Percentiles rank a stretch among this genome's conserved stretches.
Evolutionary conservation across 2,113 vertebrate species (phyloP).

Genomic region (Indri indri): DNA sequence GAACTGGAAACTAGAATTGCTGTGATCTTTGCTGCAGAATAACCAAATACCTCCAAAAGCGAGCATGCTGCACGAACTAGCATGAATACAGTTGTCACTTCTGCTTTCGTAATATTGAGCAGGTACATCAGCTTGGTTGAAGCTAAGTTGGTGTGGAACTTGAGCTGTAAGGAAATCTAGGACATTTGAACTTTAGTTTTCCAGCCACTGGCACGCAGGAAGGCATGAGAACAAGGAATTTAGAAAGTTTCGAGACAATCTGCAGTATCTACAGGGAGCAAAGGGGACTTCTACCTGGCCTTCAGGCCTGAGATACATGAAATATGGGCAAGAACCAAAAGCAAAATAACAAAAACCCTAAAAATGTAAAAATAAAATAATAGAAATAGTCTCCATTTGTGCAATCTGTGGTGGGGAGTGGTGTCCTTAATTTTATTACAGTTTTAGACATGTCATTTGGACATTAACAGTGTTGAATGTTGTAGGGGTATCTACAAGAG

Average conservation of each 20-base stretch:
- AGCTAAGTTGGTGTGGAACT: not conserved
- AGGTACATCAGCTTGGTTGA: not conserved
- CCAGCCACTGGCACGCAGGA: not conserved
- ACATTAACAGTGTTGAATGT: not conserved
- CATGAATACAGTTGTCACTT: not conserved
- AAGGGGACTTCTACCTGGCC: not conserved
- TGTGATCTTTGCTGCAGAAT: not conserved
- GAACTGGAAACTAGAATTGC: not conserved
- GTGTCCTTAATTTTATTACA: not conserved
- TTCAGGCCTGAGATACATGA: not conserved
- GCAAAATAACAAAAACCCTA: not conserved
- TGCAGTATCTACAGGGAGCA: not conserved
- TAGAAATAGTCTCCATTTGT: not conserved
- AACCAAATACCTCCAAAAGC: not conserved
- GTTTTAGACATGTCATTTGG: not conserved
- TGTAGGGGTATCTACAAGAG: not conserved
- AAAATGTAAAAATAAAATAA: not conserved
- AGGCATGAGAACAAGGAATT: not conserved
- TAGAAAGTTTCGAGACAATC: slow-evolving; percentile 5
- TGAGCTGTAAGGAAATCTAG: slow-evolving; percentile 16
- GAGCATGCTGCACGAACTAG: not conserved
- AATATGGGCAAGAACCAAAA: not conserved
- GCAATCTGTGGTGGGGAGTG: not conserved
- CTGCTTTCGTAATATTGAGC: not conserved
- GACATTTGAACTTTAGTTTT: slow-evolving; percentile 14